phyloP scores from a whole-genome alignment of 2,888 invertebrate species.

The Lasioglossum malachurum region DNA sequence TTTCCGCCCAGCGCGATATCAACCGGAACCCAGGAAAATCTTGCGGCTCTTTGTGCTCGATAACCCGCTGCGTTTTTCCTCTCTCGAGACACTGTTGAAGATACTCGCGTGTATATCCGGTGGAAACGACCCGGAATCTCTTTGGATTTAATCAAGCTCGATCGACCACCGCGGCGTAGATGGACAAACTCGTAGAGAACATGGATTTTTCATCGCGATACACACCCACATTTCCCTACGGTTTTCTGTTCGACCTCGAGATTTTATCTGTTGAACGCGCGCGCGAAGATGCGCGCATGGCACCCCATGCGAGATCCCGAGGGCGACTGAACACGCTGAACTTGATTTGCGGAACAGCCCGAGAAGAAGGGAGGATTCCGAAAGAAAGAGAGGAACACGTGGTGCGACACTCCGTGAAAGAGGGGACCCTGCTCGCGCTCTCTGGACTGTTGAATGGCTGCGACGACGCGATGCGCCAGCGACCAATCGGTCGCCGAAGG shows the following conservation, averaged over 20 bases:
- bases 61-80: background rate
- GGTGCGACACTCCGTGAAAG: constrained; percentile 43
- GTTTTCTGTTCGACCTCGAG: background rate
- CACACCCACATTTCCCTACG: background rate
- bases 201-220: background rate
- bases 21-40: constrained; percentile 39
- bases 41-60: background rate
- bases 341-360: constrained; percentile 56
- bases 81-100: background rate
- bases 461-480: background rate
- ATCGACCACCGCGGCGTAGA: background rate
- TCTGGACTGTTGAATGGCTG: background rate
- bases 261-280: background rate
- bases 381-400: constrained; percentile 55
- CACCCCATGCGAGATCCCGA: constrained; percentile 42
- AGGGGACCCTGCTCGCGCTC: constrained; percentile 31
- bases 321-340: constrained; percentile 61
- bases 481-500: background rate
- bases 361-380: constrained; percentile 49
- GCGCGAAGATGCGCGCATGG: background rate
- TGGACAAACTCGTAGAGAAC: background rate
- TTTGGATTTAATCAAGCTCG: background rate
- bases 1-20: constrained; percentile 65
- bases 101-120: background rate
- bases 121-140: background rate